Evolutionary conservation across 2,797 vertebrate species (phyloP).

Genomic region (Lagodon rhomboides): DNA sequence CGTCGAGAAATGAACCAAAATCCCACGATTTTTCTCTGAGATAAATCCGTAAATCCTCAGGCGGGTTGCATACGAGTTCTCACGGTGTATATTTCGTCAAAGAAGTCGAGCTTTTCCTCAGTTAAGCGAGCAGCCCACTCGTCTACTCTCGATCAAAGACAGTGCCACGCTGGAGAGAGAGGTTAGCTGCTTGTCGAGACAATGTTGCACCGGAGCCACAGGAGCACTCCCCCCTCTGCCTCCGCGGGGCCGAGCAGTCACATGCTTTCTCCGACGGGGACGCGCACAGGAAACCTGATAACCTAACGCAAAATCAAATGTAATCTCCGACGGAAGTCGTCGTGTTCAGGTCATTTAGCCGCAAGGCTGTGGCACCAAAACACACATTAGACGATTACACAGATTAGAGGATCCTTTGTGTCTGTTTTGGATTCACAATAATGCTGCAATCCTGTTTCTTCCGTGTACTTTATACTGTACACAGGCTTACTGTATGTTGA

Average conservation of each 20-base stretch:
- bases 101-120: constrained; percentile 36
- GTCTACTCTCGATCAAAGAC: constrained; percentile 8
- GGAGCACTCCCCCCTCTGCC: constrained; percentile 36
- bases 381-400: background rate
- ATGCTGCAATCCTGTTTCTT: background rate
- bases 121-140: background rate
- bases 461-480: background rate
- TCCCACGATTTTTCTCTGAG: constrained; percentile 29
- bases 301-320: background rate
- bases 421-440: background rate
- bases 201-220: constrained; percentile 49
- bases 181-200: constrained; percentile 39
- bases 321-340: background rate
- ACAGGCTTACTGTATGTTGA: background rate
- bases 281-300: constrained; percentile 49
- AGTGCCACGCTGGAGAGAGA: constrained; percentile 79
- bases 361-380: background rate
- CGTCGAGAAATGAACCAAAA: constrained; percentile 66
- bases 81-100: constrained; percentile 24
- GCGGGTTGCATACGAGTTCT: constrained; percentile 42
- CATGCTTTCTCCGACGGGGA: constrained; percentile 57
- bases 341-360: background rate
- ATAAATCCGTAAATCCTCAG: constrained; percentile 35
- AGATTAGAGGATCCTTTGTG: background rate
- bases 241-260: constrained; percentile 75